These are phyloP conservation scores for Chaetodon trifascialis DNA, from an alignment of 2,113 vertebrate genomes.

Conservation along the genomic window DNA sequence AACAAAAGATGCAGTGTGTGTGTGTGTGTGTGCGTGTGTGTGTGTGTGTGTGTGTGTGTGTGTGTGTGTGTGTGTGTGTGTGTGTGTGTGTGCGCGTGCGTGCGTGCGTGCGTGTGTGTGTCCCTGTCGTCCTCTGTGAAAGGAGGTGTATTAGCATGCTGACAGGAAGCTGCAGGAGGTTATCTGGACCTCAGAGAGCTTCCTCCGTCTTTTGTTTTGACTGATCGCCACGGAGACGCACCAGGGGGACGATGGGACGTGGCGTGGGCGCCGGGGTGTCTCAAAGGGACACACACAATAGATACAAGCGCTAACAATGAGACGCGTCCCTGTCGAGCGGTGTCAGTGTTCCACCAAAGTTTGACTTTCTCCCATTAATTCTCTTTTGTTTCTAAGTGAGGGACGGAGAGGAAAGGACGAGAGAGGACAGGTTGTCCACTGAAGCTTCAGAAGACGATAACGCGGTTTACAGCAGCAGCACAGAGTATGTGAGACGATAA, in stretches of 20 bases:
- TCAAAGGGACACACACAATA: background rate
- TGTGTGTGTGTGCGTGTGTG: too few species aligned
- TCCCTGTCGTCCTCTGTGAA: constrained; percentile 16
- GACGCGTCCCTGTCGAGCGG: background rate
- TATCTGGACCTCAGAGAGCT: constrained; percentile 58
- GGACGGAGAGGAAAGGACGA: background rate
- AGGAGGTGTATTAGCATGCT: constrained; percentile 50
- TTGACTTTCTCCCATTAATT: background rate
- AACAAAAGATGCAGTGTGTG: background rate
- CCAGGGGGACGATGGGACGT: constrained; percentile 45
- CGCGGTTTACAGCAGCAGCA: too few species aligned
- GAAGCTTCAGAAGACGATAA: too few species aligned
- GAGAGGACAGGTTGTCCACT: too few species aligned
- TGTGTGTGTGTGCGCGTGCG: background rate
- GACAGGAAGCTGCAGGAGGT: constrained; percentile 61
- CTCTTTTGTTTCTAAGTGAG: background rate
- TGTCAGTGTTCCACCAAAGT: background rate
- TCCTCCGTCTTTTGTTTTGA: constrained; percentile 51
- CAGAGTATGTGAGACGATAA: too few species aligned
- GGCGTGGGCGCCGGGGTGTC: background rate
- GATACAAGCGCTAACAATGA: background rate
- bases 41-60: too few species aligned
- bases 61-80: background rate
- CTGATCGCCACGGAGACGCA: constrained; percentile 35
- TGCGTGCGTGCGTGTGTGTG: constrained; percentile 1